These are phyloP conservation scores for Cryptotis parvus DNA, from an alignment of 2,113 vertebrate species.

Conservation along the genomic window DNA sequence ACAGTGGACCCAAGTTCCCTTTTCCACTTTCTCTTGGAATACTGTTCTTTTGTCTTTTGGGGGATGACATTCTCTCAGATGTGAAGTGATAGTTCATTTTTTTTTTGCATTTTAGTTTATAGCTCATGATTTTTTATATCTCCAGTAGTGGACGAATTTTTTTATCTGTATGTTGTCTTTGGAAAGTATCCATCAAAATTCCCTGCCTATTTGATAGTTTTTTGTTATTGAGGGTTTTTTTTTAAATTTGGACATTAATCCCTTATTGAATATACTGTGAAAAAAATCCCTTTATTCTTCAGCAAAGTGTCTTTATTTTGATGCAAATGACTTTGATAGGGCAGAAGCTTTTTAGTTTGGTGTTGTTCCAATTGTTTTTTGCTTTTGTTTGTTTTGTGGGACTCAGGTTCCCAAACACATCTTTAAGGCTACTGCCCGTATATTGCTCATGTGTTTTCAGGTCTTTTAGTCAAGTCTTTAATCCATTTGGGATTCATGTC, in stretches of 20 bases:
- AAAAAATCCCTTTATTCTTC: not conserved
- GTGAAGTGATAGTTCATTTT: too few relatives aligned
- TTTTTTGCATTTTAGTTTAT: not conserved
- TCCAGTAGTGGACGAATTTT: not conserved
- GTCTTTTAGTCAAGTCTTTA: not conserved
- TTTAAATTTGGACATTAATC: not conserved
- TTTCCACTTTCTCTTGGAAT: too few relatives aligned
- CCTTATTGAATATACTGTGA: not conserved
- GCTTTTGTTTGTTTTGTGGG: not conserved
- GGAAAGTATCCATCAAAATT: not conserved
- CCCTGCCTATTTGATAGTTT: too few relatives aligned
- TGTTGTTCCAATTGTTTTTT: not conserved
- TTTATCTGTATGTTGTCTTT: not conserved
- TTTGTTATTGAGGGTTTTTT: not conserved
- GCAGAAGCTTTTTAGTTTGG: not conserved
- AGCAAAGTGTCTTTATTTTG: not conserved
- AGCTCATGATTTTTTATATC: too few relatives aligned
- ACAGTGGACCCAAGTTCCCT: too few relatives aligned
- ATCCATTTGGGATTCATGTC: not conserved
- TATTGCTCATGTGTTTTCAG: not conserved
- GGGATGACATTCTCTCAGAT: too few relatives aligned
- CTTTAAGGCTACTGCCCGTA: not conserved
- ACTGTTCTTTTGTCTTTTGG: too few relatives aligned
- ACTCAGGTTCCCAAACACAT: not conserved
- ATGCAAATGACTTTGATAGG: not conserved